phyloP scores from a whole-genome alignment of 2,797 vertebrate genomes.

The Anguilla megastoma region DNA sequence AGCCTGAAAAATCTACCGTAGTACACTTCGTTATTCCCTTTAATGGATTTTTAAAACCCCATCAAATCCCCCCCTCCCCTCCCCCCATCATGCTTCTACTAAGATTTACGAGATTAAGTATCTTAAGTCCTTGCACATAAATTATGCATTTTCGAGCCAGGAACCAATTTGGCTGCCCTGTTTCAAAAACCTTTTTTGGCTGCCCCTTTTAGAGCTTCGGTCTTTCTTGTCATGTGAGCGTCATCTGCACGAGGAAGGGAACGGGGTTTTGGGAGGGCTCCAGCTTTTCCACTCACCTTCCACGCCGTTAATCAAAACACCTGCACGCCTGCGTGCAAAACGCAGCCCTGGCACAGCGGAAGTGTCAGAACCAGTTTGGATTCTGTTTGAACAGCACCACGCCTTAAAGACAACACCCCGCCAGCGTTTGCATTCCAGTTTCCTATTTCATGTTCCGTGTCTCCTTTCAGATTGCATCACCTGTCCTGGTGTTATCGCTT shows the following conservation, averaged over 20 bases:
- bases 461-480: background rate
- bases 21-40: background rate
- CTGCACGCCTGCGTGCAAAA: slow-evolving; percentile 40
- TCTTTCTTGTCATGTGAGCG: background rate
- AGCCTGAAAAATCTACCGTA: background rate
- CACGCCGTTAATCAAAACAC: slow-evolving; percentile 46
- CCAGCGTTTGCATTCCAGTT: background rate
- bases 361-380: slow-evolving; percentile 47
- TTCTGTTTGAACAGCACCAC: slow-evolving; percentile 30
- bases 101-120: background rate
- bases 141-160: background rate
- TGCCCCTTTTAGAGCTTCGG: background rate
- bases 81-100: background rate
- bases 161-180: background rate
- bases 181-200: background rate
- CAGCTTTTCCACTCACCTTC: slow-evolving; percentile 47
- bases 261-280: slow-evolving; percentile 34
- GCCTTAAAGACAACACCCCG: background rate
- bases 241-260: background rate
- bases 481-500: slow-evolving; percentile 5
- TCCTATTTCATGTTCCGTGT: background rate
- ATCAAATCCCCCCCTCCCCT: background rate
- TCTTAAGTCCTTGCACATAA: background rate
- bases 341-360: slow-evolving; percentile 35
- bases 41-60: background rate